Percentiles rank a stretch among this genome's conserved stretches.
Evolutionary conservation across 2,113 vertebrate species (phyloP).

Genomic region (Brienomyrus brachyistius): DNA sequence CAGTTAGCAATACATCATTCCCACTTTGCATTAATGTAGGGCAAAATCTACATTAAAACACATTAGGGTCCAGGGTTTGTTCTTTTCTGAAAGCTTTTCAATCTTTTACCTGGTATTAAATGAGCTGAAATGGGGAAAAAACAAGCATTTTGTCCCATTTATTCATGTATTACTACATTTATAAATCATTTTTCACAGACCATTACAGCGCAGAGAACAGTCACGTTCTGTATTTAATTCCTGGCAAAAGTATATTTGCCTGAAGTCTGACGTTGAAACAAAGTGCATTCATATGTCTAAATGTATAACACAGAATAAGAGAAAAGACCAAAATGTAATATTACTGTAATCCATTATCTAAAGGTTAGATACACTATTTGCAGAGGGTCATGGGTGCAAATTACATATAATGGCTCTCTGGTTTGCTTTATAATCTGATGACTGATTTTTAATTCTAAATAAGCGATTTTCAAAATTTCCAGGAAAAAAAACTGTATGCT

Average conservation of each 20-base stretch:
- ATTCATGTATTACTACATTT: constrained; percentile 17
- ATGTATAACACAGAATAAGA: background rate
- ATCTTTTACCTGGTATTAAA: constrained; percentile 32
- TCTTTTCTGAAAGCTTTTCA: constrained; percentile 36
- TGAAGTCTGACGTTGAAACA: background rate
- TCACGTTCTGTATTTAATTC: constrained; percentile 17
- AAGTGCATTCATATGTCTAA: background rate
- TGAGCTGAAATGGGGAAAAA: constrained; percentile 10
- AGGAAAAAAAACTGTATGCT: background rate
- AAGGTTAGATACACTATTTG: background rate
- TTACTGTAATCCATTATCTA: constrained; percentile 1
- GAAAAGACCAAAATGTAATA: background rate
- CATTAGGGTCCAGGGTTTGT: constrained; percentile 41
- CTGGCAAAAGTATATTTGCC: background rate
- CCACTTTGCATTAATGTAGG: constrained; percentile 26
- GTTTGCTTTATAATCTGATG: background rate
- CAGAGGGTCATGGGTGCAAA: background rate
- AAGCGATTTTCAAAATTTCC: background rate
- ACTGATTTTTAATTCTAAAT: background rate
- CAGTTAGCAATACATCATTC: constrained; percentile 16
- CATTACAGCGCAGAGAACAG: constrained; percentile 13
- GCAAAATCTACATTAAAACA: constrained; percentile 36
- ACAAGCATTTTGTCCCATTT: constrained; percentile 23
- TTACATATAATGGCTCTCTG: background rate
- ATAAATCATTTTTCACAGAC: constrained; percentile 16